Conservation (phyloP, 2,888 invertebrate genomes). For the Bombyx huttoni region DNA sequence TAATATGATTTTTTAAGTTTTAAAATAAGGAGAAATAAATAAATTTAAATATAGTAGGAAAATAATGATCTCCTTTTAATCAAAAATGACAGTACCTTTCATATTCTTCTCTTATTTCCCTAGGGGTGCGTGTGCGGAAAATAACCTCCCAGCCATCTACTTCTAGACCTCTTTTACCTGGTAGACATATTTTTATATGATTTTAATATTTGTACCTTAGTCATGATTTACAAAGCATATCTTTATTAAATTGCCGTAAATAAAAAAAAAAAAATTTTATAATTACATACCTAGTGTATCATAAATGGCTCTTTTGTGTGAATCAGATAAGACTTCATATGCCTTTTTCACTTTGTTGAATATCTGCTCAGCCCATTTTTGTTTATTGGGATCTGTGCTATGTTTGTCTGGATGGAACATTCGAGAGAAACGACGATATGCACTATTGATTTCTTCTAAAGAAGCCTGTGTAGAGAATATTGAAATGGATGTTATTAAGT, state of each 20-base stretch:
- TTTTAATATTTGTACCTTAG: too few relatives aligned
- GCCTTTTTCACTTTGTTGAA: constrained; percentile 95
- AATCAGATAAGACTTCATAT: constrained; percentile 95
- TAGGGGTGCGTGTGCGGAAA: constrained; percentile 90
- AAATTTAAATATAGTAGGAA: background rate
- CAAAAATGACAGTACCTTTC: constrained; percentile 73
- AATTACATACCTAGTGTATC: constrained; percentile 75
- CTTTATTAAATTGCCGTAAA: too few relatives aligned
- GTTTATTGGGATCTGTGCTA: constrained; percentile 80
- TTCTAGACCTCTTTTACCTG: constrained; percentile 91
- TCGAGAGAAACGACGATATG: constrained; percentile 91
- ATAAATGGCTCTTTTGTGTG: constrained; percentile 95
- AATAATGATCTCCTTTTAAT: background rate
- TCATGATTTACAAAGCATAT: too few relatives aligned
- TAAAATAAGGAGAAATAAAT: too few relatives aligned
- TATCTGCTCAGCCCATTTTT: constrained; percentile 90
- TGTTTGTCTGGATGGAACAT: constrained; percentile 99
- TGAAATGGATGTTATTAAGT: background rate
- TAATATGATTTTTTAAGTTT: too few relatives aligned
- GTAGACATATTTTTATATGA: constrained; percentile 9
- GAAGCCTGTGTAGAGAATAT: constrained; percentile 78
- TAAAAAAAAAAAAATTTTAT: background rate
- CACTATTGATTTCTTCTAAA: constrained; percentile 91
- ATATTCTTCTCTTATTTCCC: constrained; percentile 97
- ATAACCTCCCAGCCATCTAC: constrained; percentile 97